These are phyloP conservation scores for Gastracanthus pulcherrimus DNA, from an alignment of 2,888 invertebrate species.

Conservation along the genomic window DNA sequence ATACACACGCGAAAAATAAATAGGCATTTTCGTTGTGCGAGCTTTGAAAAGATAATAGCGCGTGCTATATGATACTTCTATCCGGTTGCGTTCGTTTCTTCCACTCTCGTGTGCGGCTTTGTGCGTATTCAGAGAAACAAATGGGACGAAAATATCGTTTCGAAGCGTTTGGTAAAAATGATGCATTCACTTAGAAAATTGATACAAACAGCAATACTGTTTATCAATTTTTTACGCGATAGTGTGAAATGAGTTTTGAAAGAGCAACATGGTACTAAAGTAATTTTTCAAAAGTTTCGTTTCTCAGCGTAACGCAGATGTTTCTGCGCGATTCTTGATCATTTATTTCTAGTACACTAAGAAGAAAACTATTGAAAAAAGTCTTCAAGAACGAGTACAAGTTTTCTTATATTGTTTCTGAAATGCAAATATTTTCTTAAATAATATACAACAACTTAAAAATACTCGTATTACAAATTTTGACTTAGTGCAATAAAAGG, in stretches of 20 bases:
- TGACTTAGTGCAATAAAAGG: no score
- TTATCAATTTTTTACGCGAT: neutral
- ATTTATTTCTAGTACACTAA: neutral
- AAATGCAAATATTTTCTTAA: conserved; percentile 34
- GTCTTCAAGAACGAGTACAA: neutral
- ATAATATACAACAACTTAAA: conserved; percentile 10
- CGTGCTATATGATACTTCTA: conserved; percentile 14
- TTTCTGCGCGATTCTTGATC: neutral
- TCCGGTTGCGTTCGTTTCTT: conserved; percentile 39
- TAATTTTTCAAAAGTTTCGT: neutral
- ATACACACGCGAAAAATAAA: conserved; percentile 2
- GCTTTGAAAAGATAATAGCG: conserved; percentile 27
- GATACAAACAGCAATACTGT: neutral
- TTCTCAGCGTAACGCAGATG: neutral
- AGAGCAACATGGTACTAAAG: conserved; percentile 28
- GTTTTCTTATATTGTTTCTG: conserved; percentile 25
- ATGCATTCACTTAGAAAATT: neutral
- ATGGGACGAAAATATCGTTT: neutral
- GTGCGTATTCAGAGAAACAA: neutral
- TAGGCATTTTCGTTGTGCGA: conserved; percentile 31
- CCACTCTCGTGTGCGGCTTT: conserved; percentile 22
- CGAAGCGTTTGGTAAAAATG: neutral
- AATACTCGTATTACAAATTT: neutral
- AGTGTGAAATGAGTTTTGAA: neutral
- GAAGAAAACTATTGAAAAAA: conserved; percentile 2